These are phyloP conservation scores for Trissolcus brochymenae DNA, from an alignment of 2,888 invertebrate genomes.

Conservation along the genomic window DNA sequence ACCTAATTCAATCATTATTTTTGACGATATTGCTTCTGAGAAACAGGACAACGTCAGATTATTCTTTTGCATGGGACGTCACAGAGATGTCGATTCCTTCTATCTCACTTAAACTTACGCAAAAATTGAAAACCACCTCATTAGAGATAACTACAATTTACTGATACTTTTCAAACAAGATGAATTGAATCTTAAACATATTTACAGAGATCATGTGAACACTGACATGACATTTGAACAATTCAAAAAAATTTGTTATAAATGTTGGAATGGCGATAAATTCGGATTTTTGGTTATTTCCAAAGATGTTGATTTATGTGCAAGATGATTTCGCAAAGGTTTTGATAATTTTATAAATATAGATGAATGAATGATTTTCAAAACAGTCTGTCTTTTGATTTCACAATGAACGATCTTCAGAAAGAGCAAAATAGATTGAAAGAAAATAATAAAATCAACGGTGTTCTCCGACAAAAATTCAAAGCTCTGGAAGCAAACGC, in stretches of 20 bases:
- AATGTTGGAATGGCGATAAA: slow-evolving; percentile 59
- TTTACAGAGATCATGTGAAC: slow-evolving; percentile 50
- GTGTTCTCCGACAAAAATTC: no score
- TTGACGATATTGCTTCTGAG: slow-evolving; percentile 71
- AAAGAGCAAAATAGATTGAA: no score
- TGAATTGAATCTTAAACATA: slow-evolving; percentile 68
- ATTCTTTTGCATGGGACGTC: slow-evolving; percentile 60
- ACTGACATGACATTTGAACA: slow-evolving; percentile 54
- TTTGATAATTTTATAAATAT: slow-evolving; percentile 40
- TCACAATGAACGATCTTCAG: no score
- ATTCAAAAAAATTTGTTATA: slow-evolving; percentile 51
- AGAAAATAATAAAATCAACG: no score
- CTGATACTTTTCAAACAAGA: slow-evolving; percentile 69
- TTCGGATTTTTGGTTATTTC: slow-evolving; percentile 60
- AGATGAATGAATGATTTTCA: background rate
- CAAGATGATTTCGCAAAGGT: slow-evolving; percentile 57
- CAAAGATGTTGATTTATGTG: slow-evolving; percentile 55
- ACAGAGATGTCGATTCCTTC: slow-evolving; percentile 62
- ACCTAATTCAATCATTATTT: slow-evolving; percentile 66
- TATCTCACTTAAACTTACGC: slow-evolving; percentile 64
- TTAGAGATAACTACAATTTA: slow-evolving; percentile 34
- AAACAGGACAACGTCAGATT: slow-evolving; percentile 58
- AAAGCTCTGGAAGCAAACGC: no score
- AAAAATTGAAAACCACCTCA: slow-evolving; percentile 35
- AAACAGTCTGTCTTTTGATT: no score